A percentile compares a stretch with the other conserved stretches of the same genome.
Conservation (phyloP, 2,797 vertebrate genomes). For the Sylvia borin region DNA sequence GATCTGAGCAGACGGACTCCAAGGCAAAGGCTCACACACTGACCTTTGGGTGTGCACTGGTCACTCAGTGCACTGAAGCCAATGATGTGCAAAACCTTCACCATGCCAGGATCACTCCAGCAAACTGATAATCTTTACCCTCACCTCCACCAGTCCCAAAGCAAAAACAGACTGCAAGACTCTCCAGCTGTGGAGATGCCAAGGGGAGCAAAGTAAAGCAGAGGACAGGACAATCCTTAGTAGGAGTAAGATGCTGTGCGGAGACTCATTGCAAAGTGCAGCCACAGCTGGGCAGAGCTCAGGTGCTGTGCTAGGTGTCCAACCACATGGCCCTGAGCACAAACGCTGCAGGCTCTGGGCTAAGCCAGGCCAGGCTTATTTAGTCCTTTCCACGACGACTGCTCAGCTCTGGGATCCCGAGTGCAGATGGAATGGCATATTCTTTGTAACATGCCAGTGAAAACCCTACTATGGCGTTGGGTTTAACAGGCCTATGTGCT, state of each 20-base stretch:
- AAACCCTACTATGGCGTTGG: fast-evolving
- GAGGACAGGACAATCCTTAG: neutral
- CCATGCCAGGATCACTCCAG: neutral
- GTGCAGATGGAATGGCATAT: fast-evolving
- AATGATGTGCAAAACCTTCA: neutral
- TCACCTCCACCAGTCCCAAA: neutral
- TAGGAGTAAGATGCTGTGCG: neutral
- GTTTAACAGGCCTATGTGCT: too few relatives aligned
- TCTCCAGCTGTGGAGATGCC: neutral
- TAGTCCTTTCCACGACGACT: neutral
- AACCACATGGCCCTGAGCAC: fast-evolving
- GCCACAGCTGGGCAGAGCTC: neutral
- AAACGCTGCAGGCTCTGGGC: neutral
- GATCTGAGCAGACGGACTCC: neutral
- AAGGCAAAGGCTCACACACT: neutral
- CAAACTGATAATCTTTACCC: neutral
- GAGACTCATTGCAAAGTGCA: fast-evolving
- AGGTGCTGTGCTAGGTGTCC: fast-evolving
- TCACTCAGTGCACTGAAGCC: neutral
- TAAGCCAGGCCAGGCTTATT: neutral
- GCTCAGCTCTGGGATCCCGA: neutral
- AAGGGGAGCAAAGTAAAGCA: neutral
- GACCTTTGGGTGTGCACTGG: neutral
- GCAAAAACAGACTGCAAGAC: neutral
- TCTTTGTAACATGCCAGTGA: neutral